A percentile compares a stretch with the other conserved stretches of the same genome.
Conservation (phyloP, 2,797 vertebrate species). For the Rhynchonycteris naso region DNA sequence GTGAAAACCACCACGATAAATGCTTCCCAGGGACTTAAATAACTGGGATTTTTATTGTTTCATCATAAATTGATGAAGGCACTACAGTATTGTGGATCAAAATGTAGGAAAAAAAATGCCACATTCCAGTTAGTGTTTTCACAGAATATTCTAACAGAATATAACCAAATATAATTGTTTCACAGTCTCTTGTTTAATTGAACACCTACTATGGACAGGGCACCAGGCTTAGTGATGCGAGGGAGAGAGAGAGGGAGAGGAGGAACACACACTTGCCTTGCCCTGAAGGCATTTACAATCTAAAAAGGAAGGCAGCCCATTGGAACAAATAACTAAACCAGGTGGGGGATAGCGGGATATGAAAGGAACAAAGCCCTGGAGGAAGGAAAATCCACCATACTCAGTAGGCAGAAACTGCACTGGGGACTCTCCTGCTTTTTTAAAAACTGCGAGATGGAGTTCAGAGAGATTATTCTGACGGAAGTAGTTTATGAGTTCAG, state of each 20-base stretch:
- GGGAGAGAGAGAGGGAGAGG: not conserved
- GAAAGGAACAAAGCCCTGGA: not conserved
- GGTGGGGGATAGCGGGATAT: accelerated
- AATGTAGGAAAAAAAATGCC: not conserved
- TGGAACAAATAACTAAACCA: not conserved
- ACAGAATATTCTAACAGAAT: slow-evolving; percentile 8
- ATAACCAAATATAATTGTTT: slow-evolving; percentile 6
- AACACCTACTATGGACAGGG: not conserved
- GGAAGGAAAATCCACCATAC: not conserved
- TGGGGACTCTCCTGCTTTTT: not conserved
- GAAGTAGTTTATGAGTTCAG: not conserved
- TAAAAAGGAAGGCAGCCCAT: not conserved
- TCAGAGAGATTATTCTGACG: not conserved
- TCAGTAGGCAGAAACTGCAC: not conserved
- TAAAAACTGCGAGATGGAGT: not conserved
- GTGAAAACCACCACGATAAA: not conserved
- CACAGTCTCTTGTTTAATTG: not conserved
- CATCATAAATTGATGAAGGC: not conserved
- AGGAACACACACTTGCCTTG: not conserved
- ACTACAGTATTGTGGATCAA: not conserved
- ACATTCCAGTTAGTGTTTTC: not conserved
- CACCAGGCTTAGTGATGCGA: not conserved
- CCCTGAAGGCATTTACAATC: slow-evolving; percentile 9
- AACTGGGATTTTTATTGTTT: not conserved
- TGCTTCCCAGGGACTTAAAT: not conserved